Evolutionary conservation across 92 coral and sea anemone genomes (phyloP).

Genomic region (Parazoanthus swiftii): DNA sequence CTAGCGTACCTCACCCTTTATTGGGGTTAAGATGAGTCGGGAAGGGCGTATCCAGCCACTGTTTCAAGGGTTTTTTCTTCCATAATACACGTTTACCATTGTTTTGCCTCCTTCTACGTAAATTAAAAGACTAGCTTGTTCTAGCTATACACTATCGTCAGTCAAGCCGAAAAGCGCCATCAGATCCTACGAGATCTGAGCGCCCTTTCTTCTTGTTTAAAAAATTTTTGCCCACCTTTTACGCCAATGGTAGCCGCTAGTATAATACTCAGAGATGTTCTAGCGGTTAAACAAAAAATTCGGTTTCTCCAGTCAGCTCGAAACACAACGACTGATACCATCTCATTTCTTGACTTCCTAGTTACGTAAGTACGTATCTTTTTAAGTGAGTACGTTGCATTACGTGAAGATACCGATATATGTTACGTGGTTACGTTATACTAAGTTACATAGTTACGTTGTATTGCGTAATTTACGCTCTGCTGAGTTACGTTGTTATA

Average conservation of each 20-base stretch:
- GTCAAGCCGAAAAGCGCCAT: not conserved
- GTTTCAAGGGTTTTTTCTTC: not conserved
- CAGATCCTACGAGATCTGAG: not conserved
- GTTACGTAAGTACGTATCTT: too few species aligned
- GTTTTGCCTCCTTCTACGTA: too few species aligned
- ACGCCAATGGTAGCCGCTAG: not conserved
- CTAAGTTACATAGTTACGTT: not conserved
- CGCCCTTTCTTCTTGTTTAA: not conserved
- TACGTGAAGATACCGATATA: too few species aligned
- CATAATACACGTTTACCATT: not conserved
- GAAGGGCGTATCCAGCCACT: too few species aligned
- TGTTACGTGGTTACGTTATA: too few species aligned
- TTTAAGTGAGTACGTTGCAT: too few species aligned
- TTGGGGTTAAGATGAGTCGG: too few species aligned
- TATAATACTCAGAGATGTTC: not conserved
- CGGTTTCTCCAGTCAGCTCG: not conserved
- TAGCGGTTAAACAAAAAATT: not conserved
- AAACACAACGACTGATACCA: not conserved
- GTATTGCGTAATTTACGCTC: not conserved
- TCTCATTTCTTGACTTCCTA: not conserved
- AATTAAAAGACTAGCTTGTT: not conserved
- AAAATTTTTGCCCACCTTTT: not conserved
- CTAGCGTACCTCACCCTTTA: too few species aligned
- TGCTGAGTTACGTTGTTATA: too few species aligned
- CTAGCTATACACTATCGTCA: not conserved